phyloP scores from a whole-genome alignment of 2,113 vertebrate species.

The human (Homo sapiens) region DNA sequence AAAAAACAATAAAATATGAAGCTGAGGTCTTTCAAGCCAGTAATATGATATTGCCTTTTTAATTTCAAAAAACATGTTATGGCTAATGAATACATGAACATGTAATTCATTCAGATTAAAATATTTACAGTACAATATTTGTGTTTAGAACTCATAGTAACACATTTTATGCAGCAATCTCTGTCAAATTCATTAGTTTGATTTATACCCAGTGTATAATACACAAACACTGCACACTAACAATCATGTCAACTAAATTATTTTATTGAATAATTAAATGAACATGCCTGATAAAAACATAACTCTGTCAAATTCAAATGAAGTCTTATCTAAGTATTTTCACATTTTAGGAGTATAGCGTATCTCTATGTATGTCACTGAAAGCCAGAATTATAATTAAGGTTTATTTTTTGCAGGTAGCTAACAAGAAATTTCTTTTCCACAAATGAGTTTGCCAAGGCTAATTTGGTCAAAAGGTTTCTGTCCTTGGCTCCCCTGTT shows the following conservation, averaged over 20 bases:
- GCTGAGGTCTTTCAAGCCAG: slow-evolving; percentile 36
- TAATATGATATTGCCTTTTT: neutral
- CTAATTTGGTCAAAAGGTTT: neutral
- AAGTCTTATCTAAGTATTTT: neutral
- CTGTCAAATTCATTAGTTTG: neutral
- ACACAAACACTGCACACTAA: neutral
- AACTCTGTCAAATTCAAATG: slow-evolving; percentile 24
- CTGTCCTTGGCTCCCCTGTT: neutral
- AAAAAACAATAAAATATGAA: slow-evolving; percentile 24
- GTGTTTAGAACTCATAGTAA: neutral
- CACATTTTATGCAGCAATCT: neutral
- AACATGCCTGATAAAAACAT: neutral
- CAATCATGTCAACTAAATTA: neutral
- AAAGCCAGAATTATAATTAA: neutral
- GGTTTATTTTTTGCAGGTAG: neutral
- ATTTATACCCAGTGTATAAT: neutral
- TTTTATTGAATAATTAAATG: neutral
- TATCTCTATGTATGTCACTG: neutral
- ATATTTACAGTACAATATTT: neutral
- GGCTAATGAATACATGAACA: neutral
- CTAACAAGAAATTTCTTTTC: neutral
- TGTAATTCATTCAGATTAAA: neutral
- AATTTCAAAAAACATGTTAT: neutral
- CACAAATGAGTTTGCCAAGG: neutral
- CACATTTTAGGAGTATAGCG: neutral